Evolutionary conservation across 2,888 invertebrate genomes (phyloP), one percentile per base, ranked within the genome.

Genomic region (Ypsolopha scabrella): DNA sequence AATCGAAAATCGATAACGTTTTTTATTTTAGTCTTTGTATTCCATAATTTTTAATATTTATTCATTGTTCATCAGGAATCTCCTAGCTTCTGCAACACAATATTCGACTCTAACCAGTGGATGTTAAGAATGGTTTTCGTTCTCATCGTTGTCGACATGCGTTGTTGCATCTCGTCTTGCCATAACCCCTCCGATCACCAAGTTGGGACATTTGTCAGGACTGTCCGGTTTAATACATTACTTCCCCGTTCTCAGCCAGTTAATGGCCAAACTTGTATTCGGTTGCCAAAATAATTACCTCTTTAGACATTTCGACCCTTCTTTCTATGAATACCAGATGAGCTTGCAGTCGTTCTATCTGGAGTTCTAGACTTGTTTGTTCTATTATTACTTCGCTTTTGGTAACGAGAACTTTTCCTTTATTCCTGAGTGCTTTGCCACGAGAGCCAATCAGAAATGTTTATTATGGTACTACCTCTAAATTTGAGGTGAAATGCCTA

Each of bases 251-350:
- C 53, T 52, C 45, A 56, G 53, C 51, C 51, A 55, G 52, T 53
- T 64, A 64, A 64, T 65, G 54, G 59, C 53, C 47, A 59, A 67
- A 63, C 62, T 67, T 64, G 59, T 60, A 54, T 60, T 61, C 52
- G 52, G 47, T 57, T 62, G 64, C 64, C 63, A 61, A 68, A 66
- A 67, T 66, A 70, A 70, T 69, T 68, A 65, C 60, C 58, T 54
- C 43, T 51, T 41, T 39, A 56, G 53, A 58, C 56, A 53, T 44
- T 52, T 47, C 37, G 24, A 13, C 41, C 24, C 34, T 14, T 43
- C 39, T 10, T 54, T 50, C 59, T 54, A 61, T 60, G 61, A 58
- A 61, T 61, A 61, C 48, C 47, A 56, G 60, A 59, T 61, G 58
- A 61, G 57, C 38, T 58, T 54, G 53, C 54, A 53, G 43, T 43